Percentiles rank a stretch among this genome's conserved stretches.
These are phyloP conservation scores for Forpus xanthops DNA, from an alignment of 2,797 vertebrate genomes.

Conservation along the genomic window DNA sequence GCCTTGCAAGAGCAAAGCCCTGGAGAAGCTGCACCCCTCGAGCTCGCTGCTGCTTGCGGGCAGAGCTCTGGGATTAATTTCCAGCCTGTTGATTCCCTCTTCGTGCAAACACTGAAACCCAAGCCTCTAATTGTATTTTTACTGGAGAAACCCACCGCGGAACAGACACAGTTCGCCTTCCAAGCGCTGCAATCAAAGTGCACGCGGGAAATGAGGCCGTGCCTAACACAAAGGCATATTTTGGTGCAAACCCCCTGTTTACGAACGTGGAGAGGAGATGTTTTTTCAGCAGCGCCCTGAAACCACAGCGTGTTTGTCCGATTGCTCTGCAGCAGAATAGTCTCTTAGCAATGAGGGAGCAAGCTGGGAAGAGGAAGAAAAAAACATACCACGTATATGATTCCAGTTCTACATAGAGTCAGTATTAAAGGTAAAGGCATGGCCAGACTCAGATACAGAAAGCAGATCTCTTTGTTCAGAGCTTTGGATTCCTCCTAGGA, in stretches of 20 bases:
- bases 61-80: neutral
- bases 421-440: neutral
- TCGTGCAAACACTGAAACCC: neutral
- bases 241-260: neutral
- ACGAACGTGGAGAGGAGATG: neutral
- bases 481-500: accelerated
- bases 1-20: neutral
- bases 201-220: neutral
- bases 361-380: neutral
- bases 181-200: neutral
- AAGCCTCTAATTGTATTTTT: neutral
- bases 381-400: accelerated
- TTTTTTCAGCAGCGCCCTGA: neutral
- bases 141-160: neutral
- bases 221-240: neutral
- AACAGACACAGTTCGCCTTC: neutral
- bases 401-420: accelerated
- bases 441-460: neutral
- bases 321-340: neutral
- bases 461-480: neutral
- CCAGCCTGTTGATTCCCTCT: neutral
- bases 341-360: neutral
- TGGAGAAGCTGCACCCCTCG: neutral
- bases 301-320: neutral
- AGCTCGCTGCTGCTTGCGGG: neutral